Conservation (phyloP, 92 coral and sea anemone genomes). For the Actinernus sp. region DNA sequence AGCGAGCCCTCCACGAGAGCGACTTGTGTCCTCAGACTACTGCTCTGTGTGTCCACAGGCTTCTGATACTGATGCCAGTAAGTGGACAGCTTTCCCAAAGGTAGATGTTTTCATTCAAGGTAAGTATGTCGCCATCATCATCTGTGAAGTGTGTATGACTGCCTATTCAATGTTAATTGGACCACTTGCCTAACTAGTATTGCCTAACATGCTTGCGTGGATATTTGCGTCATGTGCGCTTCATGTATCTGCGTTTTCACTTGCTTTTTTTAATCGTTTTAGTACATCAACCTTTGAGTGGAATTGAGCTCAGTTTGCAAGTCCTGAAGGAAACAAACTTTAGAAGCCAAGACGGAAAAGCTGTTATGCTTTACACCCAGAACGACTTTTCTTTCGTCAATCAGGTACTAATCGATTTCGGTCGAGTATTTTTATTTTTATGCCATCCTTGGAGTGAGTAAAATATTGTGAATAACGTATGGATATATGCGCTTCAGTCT, state of each 20-base stretch:
- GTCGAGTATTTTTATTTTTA: too few relatives aligned
- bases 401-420: conserved; percentile 48
- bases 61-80: conserved; percentile 18
- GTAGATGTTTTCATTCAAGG: conserved; percentile 60
- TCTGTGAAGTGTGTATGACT: too few relatives aligned
- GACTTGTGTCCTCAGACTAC: too few relatives aligned
- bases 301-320: conserved; percentile 32
- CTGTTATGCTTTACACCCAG: conserved; percentile 73
- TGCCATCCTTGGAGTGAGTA: background rate
- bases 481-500: too few relatives aligned
- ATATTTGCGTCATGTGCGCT: too few relatives aligned
- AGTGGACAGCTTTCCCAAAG: conserved; percentile 20
- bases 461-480: background rate
- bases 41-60: too few relatives aligned
- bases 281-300: conserved; percentile 86
- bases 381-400: conserved; percentile 76
- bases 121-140: too few relatives aligned
- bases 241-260: background rate
- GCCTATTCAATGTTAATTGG: too few relatives aligned
- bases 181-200: too few relatives aligned
- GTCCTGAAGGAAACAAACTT: conserved; percentile 47
- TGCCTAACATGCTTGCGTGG: too few relatives aligned
- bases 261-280: background rate
- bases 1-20: too few relatives aligned
- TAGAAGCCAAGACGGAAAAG: conserved; percentile 18